phyloP scores from a whole-genome alignment of 92 coral and sea anemone species.

The Palythoa grandiflora region DNA sequence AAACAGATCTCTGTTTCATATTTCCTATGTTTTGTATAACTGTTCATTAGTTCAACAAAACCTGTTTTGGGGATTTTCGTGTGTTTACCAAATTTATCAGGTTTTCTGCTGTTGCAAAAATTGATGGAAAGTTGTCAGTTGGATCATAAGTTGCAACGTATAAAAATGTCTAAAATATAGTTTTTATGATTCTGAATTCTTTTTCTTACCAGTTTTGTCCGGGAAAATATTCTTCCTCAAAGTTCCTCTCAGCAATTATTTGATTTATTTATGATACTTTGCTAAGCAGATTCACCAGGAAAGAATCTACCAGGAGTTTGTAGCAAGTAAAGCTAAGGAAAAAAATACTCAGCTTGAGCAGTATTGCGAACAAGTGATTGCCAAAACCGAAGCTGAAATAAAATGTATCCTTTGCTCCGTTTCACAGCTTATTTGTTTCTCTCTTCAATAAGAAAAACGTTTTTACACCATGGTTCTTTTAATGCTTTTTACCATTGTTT shows the following conservation, averaged over 20 bases:
- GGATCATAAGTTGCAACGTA: too few species aligned
- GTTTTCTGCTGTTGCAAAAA: too few species aligned
- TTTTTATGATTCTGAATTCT: too few species aligned
- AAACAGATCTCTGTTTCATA: too few species aligned
- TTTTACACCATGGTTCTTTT: background rate
- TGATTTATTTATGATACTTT: background rate
- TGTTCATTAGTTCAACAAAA: too few species aligned
- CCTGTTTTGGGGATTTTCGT: too few species aligned
- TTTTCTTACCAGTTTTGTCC: background rate
- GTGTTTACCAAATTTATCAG: too few species aligned
- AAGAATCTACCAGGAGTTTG: conserved; percentile 63
- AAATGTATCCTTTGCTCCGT: conserved; percentile 61
- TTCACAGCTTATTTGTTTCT: background rate
- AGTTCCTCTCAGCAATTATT: background rate
- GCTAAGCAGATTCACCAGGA: conserved; percentile 58
- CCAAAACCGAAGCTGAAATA: conserved; percentile 63
- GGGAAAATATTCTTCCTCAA: background rate
- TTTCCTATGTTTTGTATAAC: too few species aligned
- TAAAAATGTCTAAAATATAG: too few species aligned
- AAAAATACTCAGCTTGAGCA: conserved; percentile 59
- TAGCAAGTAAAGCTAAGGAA: conserved; percentile 62
- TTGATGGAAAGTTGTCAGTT: too few species aligned
- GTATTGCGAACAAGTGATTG: conserved; percentile 64
- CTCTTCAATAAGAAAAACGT: background rate
- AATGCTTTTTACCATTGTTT: too few species aligned